These are phyloP conservation scores for Coregonus clupeaformis DNA, from an alignment of 2,113 vertebrate genomes.

Conservation along the genomic window DNA sequence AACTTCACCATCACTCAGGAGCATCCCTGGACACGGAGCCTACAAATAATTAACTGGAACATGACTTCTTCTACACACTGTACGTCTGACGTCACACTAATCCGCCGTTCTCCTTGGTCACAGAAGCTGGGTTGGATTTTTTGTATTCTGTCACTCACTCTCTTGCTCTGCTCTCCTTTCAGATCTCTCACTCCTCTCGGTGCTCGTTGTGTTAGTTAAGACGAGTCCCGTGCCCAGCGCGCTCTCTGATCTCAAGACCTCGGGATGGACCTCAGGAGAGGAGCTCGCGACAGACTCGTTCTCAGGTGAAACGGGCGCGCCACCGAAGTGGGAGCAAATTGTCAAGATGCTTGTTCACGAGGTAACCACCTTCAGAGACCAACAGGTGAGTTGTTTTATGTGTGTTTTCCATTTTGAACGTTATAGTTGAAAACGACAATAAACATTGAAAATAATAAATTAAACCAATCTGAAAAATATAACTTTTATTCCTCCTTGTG, in stretches of 20 bases:
- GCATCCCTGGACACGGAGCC: no score
- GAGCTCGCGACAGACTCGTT: neutral
- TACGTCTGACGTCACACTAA: no score
- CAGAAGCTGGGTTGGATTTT: no score
- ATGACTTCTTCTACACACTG: no score
- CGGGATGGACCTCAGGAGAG: constrained; percentile 59
- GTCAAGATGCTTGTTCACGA: constrained; percentile 14
- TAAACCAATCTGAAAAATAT: neutral
- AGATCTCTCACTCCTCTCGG: neutral
- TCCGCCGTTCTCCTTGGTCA: no score
- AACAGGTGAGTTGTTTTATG: constrained; percentile 47
- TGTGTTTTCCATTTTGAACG: neutral
- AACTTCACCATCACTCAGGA: no score
- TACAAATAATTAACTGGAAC: no score
- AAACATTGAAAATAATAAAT: neutral
- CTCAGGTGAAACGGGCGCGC: neutral
- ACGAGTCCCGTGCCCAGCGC: constrained; percentile 1
- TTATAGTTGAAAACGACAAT: no score
- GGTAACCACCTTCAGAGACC: neutral
- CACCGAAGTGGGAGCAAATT: constrained; percentile 15
- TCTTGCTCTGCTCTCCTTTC: neutral
- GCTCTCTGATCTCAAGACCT: neutral
- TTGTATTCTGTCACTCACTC: no score
- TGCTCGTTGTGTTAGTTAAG: constrained; percentile 21
- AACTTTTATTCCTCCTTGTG: neutral